Conservation (phyloP, 2,888 invertebrate genomes). For the Spilosoma lubricipeda region DNA sequence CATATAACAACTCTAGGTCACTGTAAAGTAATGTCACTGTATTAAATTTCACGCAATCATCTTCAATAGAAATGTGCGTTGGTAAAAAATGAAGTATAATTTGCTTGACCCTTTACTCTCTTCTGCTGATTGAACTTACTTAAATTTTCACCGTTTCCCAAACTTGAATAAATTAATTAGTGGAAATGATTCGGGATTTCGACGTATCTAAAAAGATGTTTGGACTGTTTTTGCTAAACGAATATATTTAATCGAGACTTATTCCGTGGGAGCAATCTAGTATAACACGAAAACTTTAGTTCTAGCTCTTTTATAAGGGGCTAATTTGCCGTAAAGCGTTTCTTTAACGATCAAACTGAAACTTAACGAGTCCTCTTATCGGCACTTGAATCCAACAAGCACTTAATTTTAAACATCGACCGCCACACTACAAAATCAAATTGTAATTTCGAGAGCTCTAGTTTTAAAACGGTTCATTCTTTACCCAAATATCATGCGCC, state of each 20-base stretch:
- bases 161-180: not conserved
- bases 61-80: too few species aligned
- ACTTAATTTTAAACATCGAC: not conserved
- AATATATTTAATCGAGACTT: not conserved
- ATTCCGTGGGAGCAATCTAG: not conserved
- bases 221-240: not conserved
- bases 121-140: not conserved
- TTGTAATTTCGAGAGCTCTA: slow-evolving; percentile 2
- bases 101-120: not conserved
- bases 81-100: not conserved
- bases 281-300: not conserved
- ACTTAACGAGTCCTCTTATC: slow-evolving; percentile 11
- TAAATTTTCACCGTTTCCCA: not conserved
- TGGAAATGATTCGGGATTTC: not conserved
- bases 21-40: not conserved
- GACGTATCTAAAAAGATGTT: not conserved
- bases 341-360: not conserved
- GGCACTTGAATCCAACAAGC: slow-evolving; percentile 6
- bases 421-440: slow-evolving; percentile 13
- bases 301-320: not conserved
- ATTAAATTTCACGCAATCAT: not conserved
- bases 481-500: slow-evolving; percentile 38
- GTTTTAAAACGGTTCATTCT: slow-evolving; percentile 24
- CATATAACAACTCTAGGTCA: too few species aligned
- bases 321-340: slow-evolving; percentile 10